A percentile compares a stretch with the other conserved stretches of the same genome.
Evolutionary conservation across 2,888 invertebrate genomes (phyloP).

Genomic region (Napeogenes sylphis): DNA sequence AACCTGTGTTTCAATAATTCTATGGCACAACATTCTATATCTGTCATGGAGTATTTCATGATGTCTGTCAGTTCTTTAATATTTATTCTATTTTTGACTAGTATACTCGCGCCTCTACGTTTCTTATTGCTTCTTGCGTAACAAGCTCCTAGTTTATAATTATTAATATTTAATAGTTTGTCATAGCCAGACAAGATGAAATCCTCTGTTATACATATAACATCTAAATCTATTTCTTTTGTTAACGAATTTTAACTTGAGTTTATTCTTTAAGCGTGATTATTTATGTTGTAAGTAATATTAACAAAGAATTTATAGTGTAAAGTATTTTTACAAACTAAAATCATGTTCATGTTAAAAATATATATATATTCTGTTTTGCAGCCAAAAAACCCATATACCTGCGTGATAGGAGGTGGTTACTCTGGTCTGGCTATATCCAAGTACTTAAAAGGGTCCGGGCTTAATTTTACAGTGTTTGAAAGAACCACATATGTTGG

Average conservation of each 20-base stretch:
- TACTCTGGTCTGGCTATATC: conserved; percentile 84
- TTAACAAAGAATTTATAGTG: no score
- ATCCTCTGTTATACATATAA: no score
- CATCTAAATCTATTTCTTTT: no score
- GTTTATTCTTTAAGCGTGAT: no score
- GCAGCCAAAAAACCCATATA: conserved; percentile 32
- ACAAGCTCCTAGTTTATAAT: neutral
- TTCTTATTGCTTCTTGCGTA: neutral
- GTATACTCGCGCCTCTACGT: neutral
- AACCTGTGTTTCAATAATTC: neutral
- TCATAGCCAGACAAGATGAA: no score
- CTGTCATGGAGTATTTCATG: neutral
- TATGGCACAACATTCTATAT: neutral
- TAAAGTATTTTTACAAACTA: no score
- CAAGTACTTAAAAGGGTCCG: conserved; percentile 76
- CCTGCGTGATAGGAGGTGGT: conserved; percentile 85
- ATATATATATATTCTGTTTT: neutral
- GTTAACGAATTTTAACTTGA: no score
- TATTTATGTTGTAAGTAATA: no score
- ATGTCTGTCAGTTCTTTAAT: neutral
- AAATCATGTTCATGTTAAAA: no score
- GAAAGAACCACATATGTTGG: conserved; percentile 84
- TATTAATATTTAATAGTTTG: neutral
- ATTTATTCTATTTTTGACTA: neutral
- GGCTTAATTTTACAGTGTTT: conserved; percentile 78